These are phyloP conservation scores for Alfaro cultratus DNA, from an alignment of 2,797 vertebrate species.

Conservation along the genomic window DNA sequence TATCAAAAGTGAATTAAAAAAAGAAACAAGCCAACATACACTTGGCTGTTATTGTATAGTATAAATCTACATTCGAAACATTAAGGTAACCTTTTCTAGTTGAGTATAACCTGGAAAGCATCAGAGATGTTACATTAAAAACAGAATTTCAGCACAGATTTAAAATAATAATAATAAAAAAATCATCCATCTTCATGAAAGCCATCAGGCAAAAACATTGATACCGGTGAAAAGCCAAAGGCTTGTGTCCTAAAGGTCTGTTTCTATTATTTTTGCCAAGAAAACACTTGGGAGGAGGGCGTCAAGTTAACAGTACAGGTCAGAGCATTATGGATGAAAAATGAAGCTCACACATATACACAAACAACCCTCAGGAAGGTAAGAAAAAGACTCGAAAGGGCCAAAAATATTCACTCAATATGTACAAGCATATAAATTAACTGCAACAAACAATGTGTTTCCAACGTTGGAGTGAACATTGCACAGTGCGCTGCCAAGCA, in stretches of 20 bases:
- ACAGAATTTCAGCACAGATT: constrained; percentile 73
- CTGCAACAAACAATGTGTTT: constrained; percentile 40
- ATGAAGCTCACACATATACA: constrained; percentile 37
- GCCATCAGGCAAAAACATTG: constrained; percentile 66
- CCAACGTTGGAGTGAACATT: constrained; percentile 42
- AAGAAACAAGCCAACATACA: constrained; percentile 85
- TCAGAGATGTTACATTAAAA: constrained; percentile 82
- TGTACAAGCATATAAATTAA: constrained; percentile 62
- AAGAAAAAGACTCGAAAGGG: constrained; percentile 56
- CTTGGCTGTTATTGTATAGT: constrained; percentile 85
- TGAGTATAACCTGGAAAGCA: constrained; percentile 87
- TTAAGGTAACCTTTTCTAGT: constrained; percentile 84
- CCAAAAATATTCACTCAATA: constrained; percentile 62
- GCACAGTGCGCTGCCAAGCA: constrained; percentile 54
- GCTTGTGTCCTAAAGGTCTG: constrained; percentile 53
- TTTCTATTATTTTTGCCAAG: constrained; percentile 43
- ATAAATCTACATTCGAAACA: constrained; percentile 90
- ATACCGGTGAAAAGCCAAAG: constrained; percentile 50
- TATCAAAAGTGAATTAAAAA: constrained; percentile 93
- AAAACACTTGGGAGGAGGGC: constrained; percentile 53
- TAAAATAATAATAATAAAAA: constrained; percentile 39
- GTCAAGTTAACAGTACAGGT: constrained; percentile 57
- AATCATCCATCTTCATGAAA: constrained; percentile 67
- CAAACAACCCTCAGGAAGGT: constrained; percentile 40
- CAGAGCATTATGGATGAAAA: constrained; percentile 56